Conservation (phyloP, 2,888 invertebrate genomes). For the Heliconius ethilla region DNA sequence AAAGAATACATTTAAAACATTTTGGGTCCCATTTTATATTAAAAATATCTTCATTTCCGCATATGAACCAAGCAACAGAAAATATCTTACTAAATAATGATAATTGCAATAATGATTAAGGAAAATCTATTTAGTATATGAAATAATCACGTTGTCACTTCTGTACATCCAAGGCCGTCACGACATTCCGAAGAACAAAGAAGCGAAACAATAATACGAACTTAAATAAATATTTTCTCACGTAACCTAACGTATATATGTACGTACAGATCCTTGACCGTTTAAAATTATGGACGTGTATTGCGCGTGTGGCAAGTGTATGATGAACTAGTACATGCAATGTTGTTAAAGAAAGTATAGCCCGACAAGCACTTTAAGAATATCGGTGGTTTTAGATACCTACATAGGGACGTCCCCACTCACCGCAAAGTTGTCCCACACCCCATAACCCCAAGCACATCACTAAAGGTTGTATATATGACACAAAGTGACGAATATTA, state of each 20-base stretch:
- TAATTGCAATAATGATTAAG: background rate
- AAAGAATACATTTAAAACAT: background rate
- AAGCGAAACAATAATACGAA: conserved; percentile 39
- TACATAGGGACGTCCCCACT: too few relatives aligned
- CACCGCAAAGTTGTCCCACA: too few relatives aligned
- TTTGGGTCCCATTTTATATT: background rate
- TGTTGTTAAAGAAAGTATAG: background rate
- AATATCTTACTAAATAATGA: background rate
- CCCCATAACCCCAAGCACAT: too few relatives aligned
- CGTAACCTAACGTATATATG: conserved; percentile 47
- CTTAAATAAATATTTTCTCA: conserved; percentile 46
- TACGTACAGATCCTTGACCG: conserved; percentile 68
- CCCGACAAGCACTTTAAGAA: too few relatives aligned
- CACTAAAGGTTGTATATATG: too few relatives aligned
- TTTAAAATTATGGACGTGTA: conserved; percentile 53
- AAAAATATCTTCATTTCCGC: background rate
- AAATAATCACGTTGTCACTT: conserved; percentile 13
- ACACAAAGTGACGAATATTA: too few relatives aligned
- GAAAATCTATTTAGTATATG: background rate
- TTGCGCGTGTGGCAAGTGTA: conserved; percentile 30
- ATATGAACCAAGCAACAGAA: background rate
- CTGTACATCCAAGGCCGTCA: conserved; percentile 25
- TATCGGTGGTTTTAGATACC: too few relatives aligned
- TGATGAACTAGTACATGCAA: conserved; percentile 26
- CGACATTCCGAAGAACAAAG: conserved; percentile 37